These are phyloP conservation scores for Myotis yumanensis DNA, from an alignment of 2,113 vertebrate species.

Conservation along the genomic window DNA sequence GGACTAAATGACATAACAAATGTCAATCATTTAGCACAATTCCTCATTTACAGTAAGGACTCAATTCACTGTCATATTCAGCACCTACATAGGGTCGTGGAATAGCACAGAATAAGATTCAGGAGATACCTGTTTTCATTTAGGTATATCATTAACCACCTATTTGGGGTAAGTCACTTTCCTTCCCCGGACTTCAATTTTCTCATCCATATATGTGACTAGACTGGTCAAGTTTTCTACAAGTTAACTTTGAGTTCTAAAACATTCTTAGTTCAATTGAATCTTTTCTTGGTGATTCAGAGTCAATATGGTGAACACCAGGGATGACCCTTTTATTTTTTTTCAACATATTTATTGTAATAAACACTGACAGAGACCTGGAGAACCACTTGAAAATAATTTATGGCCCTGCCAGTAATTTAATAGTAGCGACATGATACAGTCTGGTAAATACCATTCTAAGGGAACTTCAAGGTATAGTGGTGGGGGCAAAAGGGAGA, in stretches of 20 bases:
- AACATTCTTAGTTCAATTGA: neutral
- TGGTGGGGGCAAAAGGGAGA: neutral
- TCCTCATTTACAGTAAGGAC: neutral
- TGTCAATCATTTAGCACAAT: neutral
- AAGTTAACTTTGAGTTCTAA: neutral
- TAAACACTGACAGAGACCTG: neutral
- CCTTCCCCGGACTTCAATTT: neutral
- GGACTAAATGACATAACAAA: neutral
- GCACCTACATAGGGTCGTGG: too few relatives aligned
- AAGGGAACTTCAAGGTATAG: neutral
- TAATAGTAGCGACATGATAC: neutral
- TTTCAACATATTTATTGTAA: neutral
- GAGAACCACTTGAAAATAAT: neutral
- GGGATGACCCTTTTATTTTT: neutral
- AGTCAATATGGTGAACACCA: neutral
- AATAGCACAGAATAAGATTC: neutral
- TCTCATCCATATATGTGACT: neutral
- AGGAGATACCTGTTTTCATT: neutral
- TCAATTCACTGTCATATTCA: neutral
- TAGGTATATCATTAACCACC: neutral
- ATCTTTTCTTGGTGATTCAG: neutral
- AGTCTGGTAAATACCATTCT: too few relatives aligned
- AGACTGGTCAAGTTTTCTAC: neutral
- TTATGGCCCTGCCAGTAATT: neutral
- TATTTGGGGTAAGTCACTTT: neutral